These are phyloP conservation scores for Ectemnius lituratus DNA, from an alignment of 2,888 invertebrate species.

Conservation along the genomic window DNA sequence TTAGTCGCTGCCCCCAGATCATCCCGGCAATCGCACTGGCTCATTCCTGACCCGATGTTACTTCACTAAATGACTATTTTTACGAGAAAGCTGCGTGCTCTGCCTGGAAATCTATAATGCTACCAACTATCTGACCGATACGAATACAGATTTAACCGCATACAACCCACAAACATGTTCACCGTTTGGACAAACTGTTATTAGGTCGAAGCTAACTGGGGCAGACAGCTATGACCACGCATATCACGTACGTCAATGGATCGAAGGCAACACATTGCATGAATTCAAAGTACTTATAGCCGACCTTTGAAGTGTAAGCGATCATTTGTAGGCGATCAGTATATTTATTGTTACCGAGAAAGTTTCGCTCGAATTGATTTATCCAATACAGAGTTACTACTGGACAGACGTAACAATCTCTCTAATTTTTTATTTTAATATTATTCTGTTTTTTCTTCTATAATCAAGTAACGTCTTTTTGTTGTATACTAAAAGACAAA, in stretches of 20 bases:
- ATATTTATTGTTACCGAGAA: no score
- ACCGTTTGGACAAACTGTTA: constrained; percentile 57
- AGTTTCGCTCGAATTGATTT: no score
- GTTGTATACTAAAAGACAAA: no score
- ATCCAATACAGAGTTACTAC: no score
- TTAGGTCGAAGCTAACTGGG: constrained; percentile 54
- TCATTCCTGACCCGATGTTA: constrained; percentile 47
- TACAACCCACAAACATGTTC: constrained; percentile 58
- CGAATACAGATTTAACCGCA: constrained; percentile 68
- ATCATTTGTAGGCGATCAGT: no score
- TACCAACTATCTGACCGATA: constrained; percentile 54
- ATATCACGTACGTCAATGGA: constrained; percentile 47
- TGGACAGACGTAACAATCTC: no score
- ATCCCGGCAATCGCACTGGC: constrained; percentile 36
- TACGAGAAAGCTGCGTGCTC: constrained; percentile 68
- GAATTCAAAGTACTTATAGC: constrained; percentile 25
- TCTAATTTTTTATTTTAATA: no score
- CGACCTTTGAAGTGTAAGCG: no score
- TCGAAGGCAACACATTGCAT: constrained; percentile 25
- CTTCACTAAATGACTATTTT: constrained; percentile 65
- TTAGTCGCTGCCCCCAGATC: constrained; percentile 49
- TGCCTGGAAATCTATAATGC: constrained; percentile 50
- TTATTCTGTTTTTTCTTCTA: no score
- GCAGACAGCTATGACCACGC: constrained; percentile 43
- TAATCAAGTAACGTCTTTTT: no score